Conservation (phyloP, 2,113 vertebrate genomes). For the Alosa alosa region DNA sequence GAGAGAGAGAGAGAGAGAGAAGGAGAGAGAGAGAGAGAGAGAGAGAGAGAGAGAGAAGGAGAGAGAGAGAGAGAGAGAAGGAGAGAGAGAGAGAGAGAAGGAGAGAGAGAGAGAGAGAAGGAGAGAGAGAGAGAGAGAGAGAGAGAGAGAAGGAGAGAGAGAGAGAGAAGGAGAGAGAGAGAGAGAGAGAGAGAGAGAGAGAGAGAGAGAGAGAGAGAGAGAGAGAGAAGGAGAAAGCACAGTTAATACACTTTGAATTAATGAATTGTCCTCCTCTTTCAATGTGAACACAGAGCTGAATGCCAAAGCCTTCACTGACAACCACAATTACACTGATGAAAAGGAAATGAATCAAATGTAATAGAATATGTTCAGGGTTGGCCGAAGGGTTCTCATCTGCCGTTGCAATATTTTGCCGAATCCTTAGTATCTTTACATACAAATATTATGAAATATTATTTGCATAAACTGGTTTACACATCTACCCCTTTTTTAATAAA, state of each 20-base stretch:
- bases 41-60: constrained; percentile 37
- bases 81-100: constrained; percentile 34
- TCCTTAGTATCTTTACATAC: not conserved
- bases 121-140: constrained; percentile 26
- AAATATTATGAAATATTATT: not conserved
- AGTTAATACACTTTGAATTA: constrained; percentile 7
- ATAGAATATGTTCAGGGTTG: not conserved
- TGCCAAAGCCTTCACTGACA: not conserved
- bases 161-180: no score
- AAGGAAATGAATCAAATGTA: not conserved
- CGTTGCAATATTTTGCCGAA: not conserved
- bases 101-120: constrained; percentile 33
- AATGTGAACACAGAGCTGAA: not conserved
- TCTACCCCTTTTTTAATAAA: not conserved
- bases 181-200: constrained; percentile 33
- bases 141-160: constrained; percentile 44
- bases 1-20: constrained; percentile 13
- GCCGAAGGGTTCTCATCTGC: not conserved
- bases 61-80: no score
- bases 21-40: constrained; percentile 36
- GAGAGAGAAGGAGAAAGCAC: no score
- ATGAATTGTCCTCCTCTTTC: not conserved
- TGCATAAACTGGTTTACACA: not conserved
- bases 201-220: constrained; percentile 10
- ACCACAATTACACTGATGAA: not conserved